These are phyloP conservation scores for Diabrotica undecimpunctata DNA, from an alignment of 1,140 invertebrate genomes.

Conservation along the genomic window DNA sequence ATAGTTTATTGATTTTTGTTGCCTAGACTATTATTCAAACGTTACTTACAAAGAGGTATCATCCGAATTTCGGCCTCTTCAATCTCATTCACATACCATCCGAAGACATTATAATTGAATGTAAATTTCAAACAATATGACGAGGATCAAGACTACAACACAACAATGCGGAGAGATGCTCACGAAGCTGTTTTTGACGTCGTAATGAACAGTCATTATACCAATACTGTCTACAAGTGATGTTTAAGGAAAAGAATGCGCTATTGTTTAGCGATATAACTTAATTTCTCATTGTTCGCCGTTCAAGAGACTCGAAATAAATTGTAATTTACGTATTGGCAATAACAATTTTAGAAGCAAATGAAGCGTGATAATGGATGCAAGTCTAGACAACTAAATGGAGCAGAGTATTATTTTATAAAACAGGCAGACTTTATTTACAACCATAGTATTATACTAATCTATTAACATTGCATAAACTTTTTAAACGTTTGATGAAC, in stretches of 20 bases:
- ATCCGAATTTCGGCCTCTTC: neutral
- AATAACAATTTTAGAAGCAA: neutral
- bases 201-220: neutral
- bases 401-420: no score
- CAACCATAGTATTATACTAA: no score
- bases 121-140: neutral
- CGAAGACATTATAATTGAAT: neutral
- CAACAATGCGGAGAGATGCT: neutral
- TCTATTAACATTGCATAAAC: no score
- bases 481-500: no score
- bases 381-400: no score
- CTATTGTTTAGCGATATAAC: neutral
- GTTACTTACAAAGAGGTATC: neutral
- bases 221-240: neutral
- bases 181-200: constrained; percentile 2
- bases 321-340: neutral
- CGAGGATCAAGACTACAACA: neutral
- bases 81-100: neutral
- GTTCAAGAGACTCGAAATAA: neutral
- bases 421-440: no score
- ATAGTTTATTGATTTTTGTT: no score
- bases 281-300: neutral
- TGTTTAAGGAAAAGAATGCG: neutral
- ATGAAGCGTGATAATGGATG: no score
- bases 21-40: no score